A percentile compares a stretch with the other conserved stretches of the same genome.
These are phyloP conservation scores for Vulpes vulpes DNA, from an alignment of 2,113 vertebrate genomes.

Conservation along the genomic window DNA sequence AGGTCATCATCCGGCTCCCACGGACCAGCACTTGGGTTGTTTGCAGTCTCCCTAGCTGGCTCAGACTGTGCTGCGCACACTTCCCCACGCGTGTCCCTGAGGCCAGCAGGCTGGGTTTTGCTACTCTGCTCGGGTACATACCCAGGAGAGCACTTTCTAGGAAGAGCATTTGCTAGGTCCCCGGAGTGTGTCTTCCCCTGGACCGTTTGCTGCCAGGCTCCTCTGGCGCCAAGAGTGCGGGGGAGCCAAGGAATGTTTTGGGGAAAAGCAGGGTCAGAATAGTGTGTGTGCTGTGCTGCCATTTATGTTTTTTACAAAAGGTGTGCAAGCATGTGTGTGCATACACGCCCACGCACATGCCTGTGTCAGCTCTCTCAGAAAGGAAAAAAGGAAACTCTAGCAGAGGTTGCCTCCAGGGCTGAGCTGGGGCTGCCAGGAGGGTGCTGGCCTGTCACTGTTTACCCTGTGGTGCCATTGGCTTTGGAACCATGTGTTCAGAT, in stretches of 20 bases:
- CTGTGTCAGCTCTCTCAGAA: background rate
- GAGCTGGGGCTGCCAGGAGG: no score
- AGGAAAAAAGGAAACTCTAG: background rate
- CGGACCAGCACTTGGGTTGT: background rate
- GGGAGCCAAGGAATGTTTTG: background rate
- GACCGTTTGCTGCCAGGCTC: background rate
- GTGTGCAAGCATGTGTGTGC: accelerated
- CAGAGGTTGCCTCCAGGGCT: background rate
- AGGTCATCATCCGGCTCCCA: accelerated
- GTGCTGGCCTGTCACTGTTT: background rate
- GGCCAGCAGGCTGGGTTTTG: background rate
- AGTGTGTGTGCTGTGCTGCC: background rate
- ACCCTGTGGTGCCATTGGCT: background rate
- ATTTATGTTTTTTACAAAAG: background rate
- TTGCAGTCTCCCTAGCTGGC: background rate
- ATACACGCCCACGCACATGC: accelerated
- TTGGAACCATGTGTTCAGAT: background rate
- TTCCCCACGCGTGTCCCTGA: accelerated
- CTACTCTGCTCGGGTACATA: background rate
- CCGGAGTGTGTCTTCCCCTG: background rate
- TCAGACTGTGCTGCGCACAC: background rate
- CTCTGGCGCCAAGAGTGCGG: background rate
- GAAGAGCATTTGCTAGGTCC: background rate
- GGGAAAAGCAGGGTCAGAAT: background rate
- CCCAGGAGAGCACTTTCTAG: background rate